phyloP scores from a whole-genome alignment of 1,140 invertebrate genomes.

The Orchestia grillus region DNA sequence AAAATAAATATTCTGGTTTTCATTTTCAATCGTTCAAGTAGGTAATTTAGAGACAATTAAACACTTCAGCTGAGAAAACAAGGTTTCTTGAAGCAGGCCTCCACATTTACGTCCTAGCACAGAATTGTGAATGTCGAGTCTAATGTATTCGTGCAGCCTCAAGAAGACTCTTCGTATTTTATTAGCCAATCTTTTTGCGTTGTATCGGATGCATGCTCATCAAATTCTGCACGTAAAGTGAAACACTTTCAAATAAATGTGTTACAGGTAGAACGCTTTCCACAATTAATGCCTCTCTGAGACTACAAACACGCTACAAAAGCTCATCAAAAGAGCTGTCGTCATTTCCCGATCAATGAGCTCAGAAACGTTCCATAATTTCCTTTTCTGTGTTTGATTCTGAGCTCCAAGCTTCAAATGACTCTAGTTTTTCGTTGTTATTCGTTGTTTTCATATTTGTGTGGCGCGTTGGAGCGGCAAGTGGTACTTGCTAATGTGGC shows the following conservation, averaged over 20 bases:
- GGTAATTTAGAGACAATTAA: no score
- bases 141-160: no score
- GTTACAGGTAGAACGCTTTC: neutral
- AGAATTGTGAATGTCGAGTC: no score
- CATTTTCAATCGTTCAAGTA: no score
- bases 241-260: neutral
- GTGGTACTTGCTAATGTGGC: neutral
- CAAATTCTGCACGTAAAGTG: neutral
- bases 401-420: neutral
- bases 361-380: neutral
- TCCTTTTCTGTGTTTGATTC: neutral
- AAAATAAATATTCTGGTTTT: no score
- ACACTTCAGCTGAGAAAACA: no score
- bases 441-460: neutral
- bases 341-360: neutral
- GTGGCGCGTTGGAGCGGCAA: neutral
- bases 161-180: neutral
- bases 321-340: neutral
- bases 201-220: neutral
- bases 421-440: neutral
- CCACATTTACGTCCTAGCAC: no score
- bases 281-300: neutral
- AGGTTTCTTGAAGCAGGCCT: no score
- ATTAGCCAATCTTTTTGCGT: neutral
- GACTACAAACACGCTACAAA: neutral